Percentiles rank a stretch among this genome's conserved stretches.
phyloP scores from a whole-genome alignment of 2,888 invertebrate genomes.

The Drosophila setosimentum region DNA sequence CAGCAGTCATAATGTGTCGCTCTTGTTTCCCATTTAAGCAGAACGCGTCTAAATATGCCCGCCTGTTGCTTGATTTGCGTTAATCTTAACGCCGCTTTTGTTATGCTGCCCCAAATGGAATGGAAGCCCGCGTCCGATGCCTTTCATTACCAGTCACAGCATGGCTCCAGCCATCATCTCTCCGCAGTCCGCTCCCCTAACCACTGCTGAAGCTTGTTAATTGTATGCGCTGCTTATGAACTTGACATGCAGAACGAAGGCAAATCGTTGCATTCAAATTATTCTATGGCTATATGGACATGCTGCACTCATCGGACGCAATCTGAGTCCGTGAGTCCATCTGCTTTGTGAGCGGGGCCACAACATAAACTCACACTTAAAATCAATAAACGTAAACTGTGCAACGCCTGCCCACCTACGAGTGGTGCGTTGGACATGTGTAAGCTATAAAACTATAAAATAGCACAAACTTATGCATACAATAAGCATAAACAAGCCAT shows the following conservation, averaged over 20 bases:
- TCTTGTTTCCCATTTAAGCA: slow-evolving; percentile 36
- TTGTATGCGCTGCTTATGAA: slow-evolving; percentile 69
- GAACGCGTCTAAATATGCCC: slow-evolving; percentile 44
- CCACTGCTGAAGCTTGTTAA: slow-evolving; percentile 42
- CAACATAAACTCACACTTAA: slow-evolving; percentile 77
- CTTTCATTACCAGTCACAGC: slow-evolving; percentile 65
- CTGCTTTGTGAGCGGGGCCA: slow-evolving; percentile 24
- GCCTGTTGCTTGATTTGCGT: slow-evolving; percentile 61
- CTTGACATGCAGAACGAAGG: slow-evolving; percentile 68
- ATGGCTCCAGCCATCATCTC: slow-evolving; percentile 29
- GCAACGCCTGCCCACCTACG: slow-evolving; percentile 67
- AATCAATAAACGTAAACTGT: slow-evolving; percentile 76
- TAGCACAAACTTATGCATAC: slow-evolving; percentile 72
- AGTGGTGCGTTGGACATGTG: slow-evolving; percentile 55
- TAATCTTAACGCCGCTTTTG: slow-evolving; percentile 64
- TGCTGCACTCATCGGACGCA: slow-evolving; percentile 33
- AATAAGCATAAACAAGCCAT: slow-evolving; percentile 70
- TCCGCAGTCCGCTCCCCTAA: not conserved
- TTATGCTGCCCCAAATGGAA: slow-evolving; percentile 44
- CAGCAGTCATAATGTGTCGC: slow-evolving; percentile 41
- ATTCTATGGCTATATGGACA: slow-evolving; percentile 35
- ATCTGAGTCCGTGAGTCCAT: slow-evolving; percentile 16
- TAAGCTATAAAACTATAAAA: slow-evolving; percentile 71
- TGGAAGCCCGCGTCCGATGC: slow-evolving; percentile 33
- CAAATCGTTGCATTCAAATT: slow-evolving; percentile 21